Percentiles rank a stretch among this genome's conserved stretches.
These are phyloP conservation scores for Ophion costatus DNA, from an alignment of 2,888 invertebrate species.

Conservation along the genomic window DNA sequence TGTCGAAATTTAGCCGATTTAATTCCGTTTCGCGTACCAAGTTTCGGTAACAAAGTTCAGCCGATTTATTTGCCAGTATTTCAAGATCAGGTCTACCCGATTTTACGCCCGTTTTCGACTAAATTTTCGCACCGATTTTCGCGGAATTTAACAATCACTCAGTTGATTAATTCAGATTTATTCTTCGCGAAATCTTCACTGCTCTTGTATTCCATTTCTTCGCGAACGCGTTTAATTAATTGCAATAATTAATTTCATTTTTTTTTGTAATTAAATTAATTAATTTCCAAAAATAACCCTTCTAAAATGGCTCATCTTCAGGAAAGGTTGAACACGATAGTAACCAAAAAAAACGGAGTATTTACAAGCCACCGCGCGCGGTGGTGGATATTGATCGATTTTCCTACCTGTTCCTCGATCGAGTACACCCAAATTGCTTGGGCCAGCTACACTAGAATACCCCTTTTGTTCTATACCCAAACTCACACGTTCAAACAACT, in stretches of 20 bases:
- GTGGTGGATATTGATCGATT: conserved; percentile 21
- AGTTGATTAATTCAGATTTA: too few relatives aligned
- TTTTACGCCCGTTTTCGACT: too few relatives aligned
- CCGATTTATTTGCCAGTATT: too few relatives aligned
- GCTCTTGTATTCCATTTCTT: conserved; percentile 2
- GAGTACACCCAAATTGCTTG: conserved; percentile 38
- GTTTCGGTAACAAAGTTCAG: too few relatives aligned
- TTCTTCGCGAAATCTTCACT: too few relatives aligned
- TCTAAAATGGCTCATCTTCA: background rate
- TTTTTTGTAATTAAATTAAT: too few relatives aligned
- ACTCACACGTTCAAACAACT: background rate
- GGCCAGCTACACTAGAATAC: conserved; percentile 16
- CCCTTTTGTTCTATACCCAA: conserved; percentile 12
- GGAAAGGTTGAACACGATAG: background rate
- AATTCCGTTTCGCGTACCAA: too few relatives aligned
- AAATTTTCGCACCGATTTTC: too few relatives aligned
- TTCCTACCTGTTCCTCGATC: conserved; percentile 6
- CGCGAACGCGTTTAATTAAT: background rate
- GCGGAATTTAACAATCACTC: too few relatives aligned
- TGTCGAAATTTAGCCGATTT: too few relatives aligned
- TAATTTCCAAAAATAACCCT: background rate
- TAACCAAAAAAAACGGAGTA: background rate
- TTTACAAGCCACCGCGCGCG: conserved; percentile 9
- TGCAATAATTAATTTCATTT: too few relatives aligned
- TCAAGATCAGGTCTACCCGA: too few relatives aligned